Percentiles rank a stretch among this genome's conserved stretches.
phyloP scores from a whole-genome alignment of 2,113 vertebrate genomes.

The Dissostichus mawsoni region DNA sequence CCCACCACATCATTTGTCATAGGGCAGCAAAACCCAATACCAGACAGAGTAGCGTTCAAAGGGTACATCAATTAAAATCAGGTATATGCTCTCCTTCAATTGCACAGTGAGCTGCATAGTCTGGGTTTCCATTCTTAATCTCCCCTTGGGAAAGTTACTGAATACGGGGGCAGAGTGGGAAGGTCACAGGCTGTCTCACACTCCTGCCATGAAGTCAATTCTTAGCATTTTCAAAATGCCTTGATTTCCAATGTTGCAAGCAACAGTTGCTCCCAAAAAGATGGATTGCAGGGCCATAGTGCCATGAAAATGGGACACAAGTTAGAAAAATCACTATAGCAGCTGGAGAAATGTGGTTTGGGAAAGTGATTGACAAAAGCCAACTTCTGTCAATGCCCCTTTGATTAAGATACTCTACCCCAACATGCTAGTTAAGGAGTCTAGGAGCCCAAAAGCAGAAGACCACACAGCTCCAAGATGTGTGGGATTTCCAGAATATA shows the following conservation, averaged over 20 bases:
- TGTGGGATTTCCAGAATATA: slow-evolving; percentile 9
- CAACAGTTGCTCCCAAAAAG: slow-evolving; percentile 9
- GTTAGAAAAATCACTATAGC: neutral
- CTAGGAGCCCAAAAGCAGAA: neutral
- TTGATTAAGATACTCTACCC: slow-evolving; percentile 5
- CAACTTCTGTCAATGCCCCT: neutral
- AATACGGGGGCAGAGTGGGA: slow-evolving; percentile 3
- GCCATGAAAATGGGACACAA: slow-evolving; percentile 29
- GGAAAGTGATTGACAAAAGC: slow-evolving; percentile 6
- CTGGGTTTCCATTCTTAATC: slow-evolving; percentile 16
- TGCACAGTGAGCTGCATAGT: neutral
- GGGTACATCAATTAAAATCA: slow-evolving; percentile 17
- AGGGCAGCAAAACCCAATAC: slow-evolving; percentile 26
- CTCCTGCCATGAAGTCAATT: slow-evolving; percentile 46
- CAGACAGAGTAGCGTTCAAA: slow-evolving; percentile 32
- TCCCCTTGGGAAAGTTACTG: slow-evolving; percentile 31
- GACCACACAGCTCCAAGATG: neutral
- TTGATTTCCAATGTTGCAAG: slow-evolving; percentile 25
- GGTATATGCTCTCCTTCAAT: neutral
- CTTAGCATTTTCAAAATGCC: slow-evolving; percentile 41
- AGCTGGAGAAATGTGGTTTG: neutral
- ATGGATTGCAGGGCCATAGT: neutral
- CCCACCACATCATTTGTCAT: slow-evolving; percentile 58
- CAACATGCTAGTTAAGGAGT: neutral
- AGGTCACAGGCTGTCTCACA: slow-evolving; percentile 37